phyloP scores from a whole-genome alignment of 2,797 vertebrate species.

The Sardinella longiceps region DNA sequence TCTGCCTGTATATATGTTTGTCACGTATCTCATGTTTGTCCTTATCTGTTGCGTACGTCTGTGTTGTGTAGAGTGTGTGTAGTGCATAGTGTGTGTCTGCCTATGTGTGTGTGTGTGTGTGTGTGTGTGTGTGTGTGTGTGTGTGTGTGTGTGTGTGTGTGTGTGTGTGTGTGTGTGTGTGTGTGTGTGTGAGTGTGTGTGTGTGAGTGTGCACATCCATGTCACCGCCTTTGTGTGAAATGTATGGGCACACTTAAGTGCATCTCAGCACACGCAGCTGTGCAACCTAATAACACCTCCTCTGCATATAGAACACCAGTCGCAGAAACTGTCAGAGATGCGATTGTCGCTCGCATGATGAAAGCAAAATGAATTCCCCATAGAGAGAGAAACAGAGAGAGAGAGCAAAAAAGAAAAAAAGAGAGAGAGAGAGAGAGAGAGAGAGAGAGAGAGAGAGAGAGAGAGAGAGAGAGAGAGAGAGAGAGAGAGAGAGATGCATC shows the following conservation, averaged over 20 bases:
- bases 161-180: too few species aligned
- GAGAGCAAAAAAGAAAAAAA: not conserved
- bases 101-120: constrained; percentile 16
- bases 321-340: not conserved
- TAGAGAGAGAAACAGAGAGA: not conserved
- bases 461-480: not conserved
- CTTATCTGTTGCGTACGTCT: not conserved
- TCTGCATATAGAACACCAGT: not conserved
- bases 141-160: not conserved
- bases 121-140: constrained; percentile 39
- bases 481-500: not conserved
- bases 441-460: not conserved
- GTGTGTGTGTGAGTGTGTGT: constrained; percentile 22
- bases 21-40: not conserved
- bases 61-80: not conserved
- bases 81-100: too few species aligned
- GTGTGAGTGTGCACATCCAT: constrained; percentile 53
- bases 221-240: constrained; percentile 6
- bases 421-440: not conserved
- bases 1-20: not conserved
- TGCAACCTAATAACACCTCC: not conserved
- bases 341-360: constrained; percentile 12
- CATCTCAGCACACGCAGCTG: too few species aligned
- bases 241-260: not conserved
- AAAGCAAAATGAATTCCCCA: constrained; percentile 39